A percentile compares a stretch with the other conserved stretches of the same genome.
phyloP scores from a whole-genome alignment of 2,888 invertebrate species.

The Pardosa pseudoannulata region DNA sequence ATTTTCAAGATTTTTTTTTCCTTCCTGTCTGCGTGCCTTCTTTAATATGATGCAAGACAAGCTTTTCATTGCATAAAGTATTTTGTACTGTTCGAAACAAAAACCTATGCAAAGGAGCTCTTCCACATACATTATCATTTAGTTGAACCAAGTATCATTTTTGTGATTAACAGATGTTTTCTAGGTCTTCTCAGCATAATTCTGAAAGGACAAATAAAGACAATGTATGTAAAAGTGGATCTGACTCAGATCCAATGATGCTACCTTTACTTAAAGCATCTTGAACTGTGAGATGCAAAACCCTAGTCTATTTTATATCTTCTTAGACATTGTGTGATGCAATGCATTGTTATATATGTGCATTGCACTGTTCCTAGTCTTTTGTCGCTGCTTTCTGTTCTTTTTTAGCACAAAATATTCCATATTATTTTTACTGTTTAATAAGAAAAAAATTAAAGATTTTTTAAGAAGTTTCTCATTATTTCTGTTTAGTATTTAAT shows the following conservation, averaged over 20 bases:
- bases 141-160: neutral
- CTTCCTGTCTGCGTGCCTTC: constrained; percentile 29
- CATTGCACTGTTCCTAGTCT: constrained; percentile 68
- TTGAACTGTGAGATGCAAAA: constrained; percentile 53
- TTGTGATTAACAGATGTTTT: neutral
- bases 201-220: neutral
- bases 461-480: constrained; percentile 37
- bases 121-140: constrained; percentile 17
- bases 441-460: constrained; percentile 8
- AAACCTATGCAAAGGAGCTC: constrained; percentile 14
- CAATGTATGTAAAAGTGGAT: neutral
- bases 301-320: constrained; percentile 71
- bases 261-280: constrained; percentile 65
- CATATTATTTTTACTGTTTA: constrained; percentile 43
- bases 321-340: constrained; percentile 56
- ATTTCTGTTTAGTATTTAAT: constrained; percentile 52
- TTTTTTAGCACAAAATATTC: constrained; percentile 64
- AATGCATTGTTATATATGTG: constrained; percentile 33
- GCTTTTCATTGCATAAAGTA: constrained; percentile 2
- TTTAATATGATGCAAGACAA: constrained; percentile 3
- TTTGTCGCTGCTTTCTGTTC: constrained; percentile 63
- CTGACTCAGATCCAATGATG: neutral
- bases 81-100: neutral
- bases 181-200: neutral
- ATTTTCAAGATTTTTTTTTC: neutral